phyloP scores from a whole-genome alignment of 2,797 vertebrate genomes.

The Acipenser ruthenus region DNA sequence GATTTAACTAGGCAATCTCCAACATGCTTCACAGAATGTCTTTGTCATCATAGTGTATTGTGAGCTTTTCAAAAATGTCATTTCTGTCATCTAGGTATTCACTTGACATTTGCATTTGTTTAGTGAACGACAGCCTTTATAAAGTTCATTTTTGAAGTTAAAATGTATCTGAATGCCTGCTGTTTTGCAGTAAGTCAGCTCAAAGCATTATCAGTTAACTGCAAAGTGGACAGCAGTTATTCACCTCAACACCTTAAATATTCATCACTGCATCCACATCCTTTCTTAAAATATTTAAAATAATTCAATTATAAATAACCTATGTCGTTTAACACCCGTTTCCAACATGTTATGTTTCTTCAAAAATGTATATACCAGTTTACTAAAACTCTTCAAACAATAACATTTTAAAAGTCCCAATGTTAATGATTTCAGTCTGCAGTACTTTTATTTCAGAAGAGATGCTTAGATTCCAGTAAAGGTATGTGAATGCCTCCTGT shows the following conservation, averaged over 20 bases:
- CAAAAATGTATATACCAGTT: constrained; percentile 30
- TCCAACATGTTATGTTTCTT: constrained; percentile 14
- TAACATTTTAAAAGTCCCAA: constrained; percentile 30
- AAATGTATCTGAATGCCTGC: not conserved
- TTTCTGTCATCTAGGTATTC: constrained; percentile 28
- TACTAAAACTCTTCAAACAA: constrained; percentile 45
- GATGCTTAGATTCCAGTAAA: not conserved
- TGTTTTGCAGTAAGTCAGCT: constrained; percentile 23
- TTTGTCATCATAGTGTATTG: constrained; percentile 17
- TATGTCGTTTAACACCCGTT: constrained; percentile 26
- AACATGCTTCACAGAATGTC: constrained; percentile 13
- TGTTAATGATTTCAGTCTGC: not conserved
- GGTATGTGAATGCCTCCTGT: constrained; percentile 2
- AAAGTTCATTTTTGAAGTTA: constrained; percentile 1
- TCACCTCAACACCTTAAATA: constrained; percentile 44
- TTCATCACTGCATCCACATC: constrained; percentile 46
- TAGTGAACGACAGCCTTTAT: constrained; percentile 3
- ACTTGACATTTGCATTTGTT: constrained; percentile 28
- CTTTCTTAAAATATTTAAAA: constrained; percentile 60
- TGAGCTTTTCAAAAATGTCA: not conserved
- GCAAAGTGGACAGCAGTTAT: constrained; percentile 39
- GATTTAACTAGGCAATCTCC: not conserved
- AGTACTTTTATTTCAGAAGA: not conserved
- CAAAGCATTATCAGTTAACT: constrained; percentile 25
- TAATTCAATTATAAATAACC: constrained; percentile 55